A percentile compares a stretch with the other conserved stretches of the same genome.
Evolutionary conservation across 1,140 invertebrate species (phyloP).

Genomic region (Drosophila bocqueti): DNA sequence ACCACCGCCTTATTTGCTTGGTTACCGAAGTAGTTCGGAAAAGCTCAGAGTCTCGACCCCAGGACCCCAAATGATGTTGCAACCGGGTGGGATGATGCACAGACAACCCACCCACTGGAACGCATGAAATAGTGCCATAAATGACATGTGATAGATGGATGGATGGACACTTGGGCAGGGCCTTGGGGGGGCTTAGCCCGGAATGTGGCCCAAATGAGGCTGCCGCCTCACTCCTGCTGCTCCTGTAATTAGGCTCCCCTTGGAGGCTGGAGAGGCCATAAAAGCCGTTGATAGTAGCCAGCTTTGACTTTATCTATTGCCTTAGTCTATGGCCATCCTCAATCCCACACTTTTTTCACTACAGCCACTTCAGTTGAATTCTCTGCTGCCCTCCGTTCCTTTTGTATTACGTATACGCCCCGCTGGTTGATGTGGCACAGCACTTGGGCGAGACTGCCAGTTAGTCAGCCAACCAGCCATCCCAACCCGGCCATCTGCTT

Average conservation of each 20-base stretch:
- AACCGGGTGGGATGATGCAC: conserved; percentile 38
- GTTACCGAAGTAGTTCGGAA: conserved; percentile 37
- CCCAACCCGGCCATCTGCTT: conserved; percentile 26
- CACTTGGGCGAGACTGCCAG: conserved; percentile 26
- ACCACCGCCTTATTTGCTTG: conserved; percentile 38
- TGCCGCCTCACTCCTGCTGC: conserved; percentile 13
- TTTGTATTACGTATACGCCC: conserved; percentile 70
- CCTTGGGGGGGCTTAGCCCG: conserved; percentile 42
- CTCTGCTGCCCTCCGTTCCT: background rate
- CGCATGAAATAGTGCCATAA: conserved; percentile 55
- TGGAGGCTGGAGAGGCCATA: conserved; percentile 25
- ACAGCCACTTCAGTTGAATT: conserved; percentile 14
- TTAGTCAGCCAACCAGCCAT: background rate
- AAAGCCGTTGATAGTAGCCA: conserved; percentile 36
- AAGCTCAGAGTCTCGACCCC: conserved; percentile 4
- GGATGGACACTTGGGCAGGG: conserved; percentile 49
- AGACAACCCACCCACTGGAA: conserved; percentile 15
- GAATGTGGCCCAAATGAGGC: conserved; percentile 61
- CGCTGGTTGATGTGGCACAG: conserved; percentile 55
- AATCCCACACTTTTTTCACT: background rate
- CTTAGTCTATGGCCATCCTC: background rate
- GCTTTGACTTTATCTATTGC: conserved; percentile 45
- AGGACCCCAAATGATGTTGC: conserved; percentile 30
- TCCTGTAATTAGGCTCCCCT: conserved; percentile 59
- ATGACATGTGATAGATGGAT: conserved; percentile 76